A percentile compares a stretch with the other conserved stretches of the same genome.
These are phyloP conservation scores for Phymorhynchus buccinoides DNA, from an alignment of 1,140 invertebrate species.

Conservation along the genomic window DNA sequence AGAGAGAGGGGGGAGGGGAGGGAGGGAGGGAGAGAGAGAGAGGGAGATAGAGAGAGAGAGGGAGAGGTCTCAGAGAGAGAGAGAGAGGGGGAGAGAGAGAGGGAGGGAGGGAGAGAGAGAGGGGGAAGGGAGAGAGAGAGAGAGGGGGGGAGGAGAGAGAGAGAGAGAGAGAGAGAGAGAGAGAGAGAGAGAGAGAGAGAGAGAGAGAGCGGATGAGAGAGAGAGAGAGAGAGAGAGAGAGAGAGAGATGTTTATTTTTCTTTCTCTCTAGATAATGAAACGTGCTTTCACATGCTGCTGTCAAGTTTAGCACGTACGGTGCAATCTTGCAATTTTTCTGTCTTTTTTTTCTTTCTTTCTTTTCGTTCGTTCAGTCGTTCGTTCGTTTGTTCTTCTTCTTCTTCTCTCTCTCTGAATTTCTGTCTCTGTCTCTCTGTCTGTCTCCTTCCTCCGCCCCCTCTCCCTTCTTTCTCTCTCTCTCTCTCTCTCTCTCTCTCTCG, in stretches of 20 bases:
- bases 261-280: neutral
- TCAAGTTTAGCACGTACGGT: neutral
- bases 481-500: no score
- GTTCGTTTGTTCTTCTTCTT: no score
- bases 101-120: neutral
- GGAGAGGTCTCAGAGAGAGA: conserved; percentile 20
- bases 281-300: neutral
- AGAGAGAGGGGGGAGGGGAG: neutral
- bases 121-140: neutral
- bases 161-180: neutral
- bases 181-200: neutral
- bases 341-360: no score
- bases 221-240: neutral
- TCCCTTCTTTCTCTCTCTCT: no score
- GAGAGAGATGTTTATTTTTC: neutral
- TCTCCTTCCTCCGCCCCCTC: no score
- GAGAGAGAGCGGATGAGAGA: neutral
- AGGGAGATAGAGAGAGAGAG: neutral
- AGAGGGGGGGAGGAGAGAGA: neutral
- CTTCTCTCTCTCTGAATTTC: no score
- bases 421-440: no score
- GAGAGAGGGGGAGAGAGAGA: neutral
- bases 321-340: no score
- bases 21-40: neutral
- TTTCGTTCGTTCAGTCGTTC: no score